Evolutionary conservation across 2,797 vertebrate genomes (phyloP), one percentile per base, ranked within the genome.

Genomic region (Enteromius unitaeniatus): DNA sequence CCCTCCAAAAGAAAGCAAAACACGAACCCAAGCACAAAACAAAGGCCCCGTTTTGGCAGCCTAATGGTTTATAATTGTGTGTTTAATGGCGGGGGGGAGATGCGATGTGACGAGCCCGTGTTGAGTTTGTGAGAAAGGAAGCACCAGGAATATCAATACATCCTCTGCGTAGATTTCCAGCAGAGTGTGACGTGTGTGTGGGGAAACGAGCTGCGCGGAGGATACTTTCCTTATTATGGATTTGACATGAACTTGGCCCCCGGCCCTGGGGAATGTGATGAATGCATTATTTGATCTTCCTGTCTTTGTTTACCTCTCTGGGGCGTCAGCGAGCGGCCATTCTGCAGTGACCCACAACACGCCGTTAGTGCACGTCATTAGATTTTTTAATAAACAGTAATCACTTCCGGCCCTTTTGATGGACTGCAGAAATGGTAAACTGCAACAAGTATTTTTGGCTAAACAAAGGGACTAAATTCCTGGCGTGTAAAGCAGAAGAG

Each of bases 221-320:
- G 96, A 95, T 97, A 96, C 95, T 96, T 95, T 95, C 94, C 95
- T 95, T 96, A 96, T 97, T 97, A 97, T 95, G 95, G 94, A 95
- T 97, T 96, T 97, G 97, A 98, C 97, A 97, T 95, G 96, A 96
- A 95, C 95, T 97, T 99, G 97, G 97, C 96, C 92, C 88, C 79
- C 62, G 87, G 96, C 96, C 95, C 92, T 91, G 91, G 95, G 94
- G 93, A 96, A 96, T 95, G 96, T 97, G 96, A 96, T 96, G 96
- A 96, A 97, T 97, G 97, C 96, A 98, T 97, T 97, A 97, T 98
- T 96, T 95, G 91, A 95, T 96, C 96, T 98, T 99, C 98, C 98
- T 97, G 97, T 95, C 94, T 99, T 99, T 99, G 97, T 99, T 97
- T 95, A 93, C 96, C 95, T 95, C 92, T 93, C 93, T 95, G 94